Percentiles rank a stretch among this genome's conserved stretches.
phyloP scores from a whole-genome alignment of 64 coral and sea anemone species.

The Porites australiensis region DNA sequence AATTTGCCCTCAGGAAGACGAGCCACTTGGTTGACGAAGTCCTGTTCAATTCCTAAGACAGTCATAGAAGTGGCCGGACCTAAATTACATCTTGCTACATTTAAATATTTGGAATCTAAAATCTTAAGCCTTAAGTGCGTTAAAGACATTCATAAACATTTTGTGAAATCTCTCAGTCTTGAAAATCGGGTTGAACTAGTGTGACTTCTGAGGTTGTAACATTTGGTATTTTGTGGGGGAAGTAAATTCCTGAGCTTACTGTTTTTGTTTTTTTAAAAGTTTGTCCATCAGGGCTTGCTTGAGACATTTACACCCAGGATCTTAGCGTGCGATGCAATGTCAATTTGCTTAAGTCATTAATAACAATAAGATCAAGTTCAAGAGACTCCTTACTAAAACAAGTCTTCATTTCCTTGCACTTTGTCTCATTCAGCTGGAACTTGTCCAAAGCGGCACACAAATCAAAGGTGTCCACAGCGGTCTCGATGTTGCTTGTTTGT shows the following conservation, averaged over 20 bases:
- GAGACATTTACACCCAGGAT: constrained; percentile 19
- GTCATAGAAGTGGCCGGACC: too few relatives aligned
- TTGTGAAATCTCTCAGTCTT: background rate
- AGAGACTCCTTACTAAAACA: background rate
- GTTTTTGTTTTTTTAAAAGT: constrained; percentile 1
- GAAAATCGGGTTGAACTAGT: too few relatives aligned
- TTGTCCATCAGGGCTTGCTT: background rate
- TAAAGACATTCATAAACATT: background rate
- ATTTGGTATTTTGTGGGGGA: too few relatives aligned
- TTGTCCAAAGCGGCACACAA: constrained; percentile 13
- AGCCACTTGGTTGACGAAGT: too few relatives aligned
- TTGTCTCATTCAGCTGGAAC: background rate
- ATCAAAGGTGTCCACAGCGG: constrained; percentile 17
- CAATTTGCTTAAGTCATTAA: constrained; percentile 8
- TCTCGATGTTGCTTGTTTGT: constrained; percentile 13
- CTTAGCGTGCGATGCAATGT: background rate
- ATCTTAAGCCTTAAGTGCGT: background rate
- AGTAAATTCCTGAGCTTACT: background rate
- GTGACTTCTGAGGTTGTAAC: background rate
- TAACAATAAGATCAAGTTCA: background rate
- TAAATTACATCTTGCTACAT: too few relatives aligned
- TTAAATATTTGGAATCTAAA: too few relatives aligned
- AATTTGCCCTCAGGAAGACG: too few relatives aligned
- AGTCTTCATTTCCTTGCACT: background rate
- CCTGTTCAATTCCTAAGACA: too few relatives aligned